A percentile compares a stretch with the other conserved stretches of the same genome.
phyloP scores from a whole-genome alignment of 2,888 invertebrate genomes.

The Agonum fuliginosum region DNA sequence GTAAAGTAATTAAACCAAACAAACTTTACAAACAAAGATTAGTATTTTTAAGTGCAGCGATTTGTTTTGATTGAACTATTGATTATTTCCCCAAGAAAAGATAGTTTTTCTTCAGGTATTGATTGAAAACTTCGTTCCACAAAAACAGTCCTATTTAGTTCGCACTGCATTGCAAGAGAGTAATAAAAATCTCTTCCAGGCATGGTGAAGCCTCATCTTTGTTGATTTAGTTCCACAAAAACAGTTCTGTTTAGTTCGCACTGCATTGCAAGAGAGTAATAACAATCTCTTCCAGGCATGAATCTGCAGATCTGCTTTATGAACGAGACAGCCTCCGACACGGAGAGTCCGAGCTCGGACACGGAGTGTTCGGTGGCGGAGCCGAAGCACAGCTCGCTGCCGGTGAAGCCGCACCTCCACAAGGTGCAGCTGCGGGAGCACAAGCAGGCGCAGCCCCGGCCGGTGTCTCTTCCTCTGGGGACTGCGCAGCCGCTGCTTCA shows the following conservation, averaged over 20 bases:
- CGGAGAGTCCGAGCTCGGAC: constrained; percentile 86
- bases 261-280: too few relatives aligned
- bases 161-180: too few relatives aligned
- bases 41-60: too few relatives aligned
- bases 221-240: neutral
- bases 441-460: constrained; percentile 65
- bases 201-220: neutral
- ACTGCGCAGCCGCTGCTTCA: constrained; percentile 74
- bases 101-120: neutral
- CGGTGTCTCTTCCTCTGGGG: constrained; percentile 70
- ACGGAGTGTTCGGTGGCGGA: constrained; percentile 76
- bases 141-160: too few relatives aligned
- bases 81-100: too few relatives aligned
- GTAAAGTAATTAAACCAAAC: too few relatives aligned
- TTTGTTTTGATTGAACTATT: neutral
- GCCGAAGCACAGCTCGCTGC: constrained; percentile 65
- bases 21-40: too few relatives aligned
- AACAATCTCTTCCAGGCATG: constrained; percentile 81
- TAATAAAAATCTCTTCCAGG: too few relatives aligned
- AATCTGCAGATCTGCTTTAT: constrained; percentile 97
- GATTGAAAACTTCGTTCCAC: neutral
- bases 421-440: constrained; percentile 33
- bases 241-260: neutral
- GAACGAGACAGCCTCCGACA: constrained; percentile 93
- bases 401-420: constrained; percentile 54